Evolutionary conservation across 1,140 invertebrate species (phyloP), one percentile per base, ranked within the genome.

Genomic region (Leptinotarsa defecta): DNA sequence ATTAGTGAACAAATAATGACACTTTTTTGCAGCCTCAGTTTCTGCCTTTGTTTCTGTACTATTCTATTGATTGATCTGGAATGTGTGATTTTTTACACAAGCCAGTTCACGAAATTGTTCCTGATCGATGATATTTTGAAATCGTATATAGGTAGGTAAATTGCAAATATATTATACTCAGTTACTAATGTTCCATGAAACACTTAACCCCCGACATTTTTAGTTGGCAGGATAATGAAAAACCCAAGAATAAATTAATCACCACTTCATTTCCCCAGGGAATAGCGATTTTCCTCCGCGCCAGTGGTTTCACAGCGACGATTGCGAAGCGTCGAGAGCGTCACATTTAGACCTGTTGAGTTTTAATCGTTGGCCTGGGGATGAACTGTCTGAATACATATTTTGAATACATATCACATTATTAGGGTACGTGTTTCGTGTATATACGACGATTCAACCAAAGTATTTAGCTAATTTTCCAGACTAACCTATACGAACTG

Each of bases 401-500:
- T 76, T 76, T 76, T 76, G 74, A 76, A 76, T 76, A 67, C 74
- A 64, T 72, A 76, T 72, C 72, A 76, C 69, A 73, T 73, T 73
- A 76, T 73, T 75, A 76, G 49, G n/a, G 49, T 61, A 71, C 69
- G 22, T 71, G 69, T 57, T 22, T 61, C 13, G 52, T 24, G 13
- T 71, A 24, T 48, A 43, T 13, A 67, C 64, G 27, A 34, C n/a
- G 15, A 57, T 8, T 17, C n/a, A 6, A 57, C 52, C 15, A 57
- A 57, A 57, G 11, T 11, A 43, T 3, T 62, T 17, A 15, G 61
- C 13, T 19, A 62, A 62, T 43, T 43, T 11, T 43, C 8, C 34
- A 43, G 34, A 43, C 34, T 43, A 43, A 43, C 34, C 34, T 43
- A 43, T 43, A 43, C 6, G 34, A 11, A 43, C 34, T 43, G 8